Conservation (phyloP, 2,888 invertebrate species). For the Glaucopsyche alexis region DNA sequence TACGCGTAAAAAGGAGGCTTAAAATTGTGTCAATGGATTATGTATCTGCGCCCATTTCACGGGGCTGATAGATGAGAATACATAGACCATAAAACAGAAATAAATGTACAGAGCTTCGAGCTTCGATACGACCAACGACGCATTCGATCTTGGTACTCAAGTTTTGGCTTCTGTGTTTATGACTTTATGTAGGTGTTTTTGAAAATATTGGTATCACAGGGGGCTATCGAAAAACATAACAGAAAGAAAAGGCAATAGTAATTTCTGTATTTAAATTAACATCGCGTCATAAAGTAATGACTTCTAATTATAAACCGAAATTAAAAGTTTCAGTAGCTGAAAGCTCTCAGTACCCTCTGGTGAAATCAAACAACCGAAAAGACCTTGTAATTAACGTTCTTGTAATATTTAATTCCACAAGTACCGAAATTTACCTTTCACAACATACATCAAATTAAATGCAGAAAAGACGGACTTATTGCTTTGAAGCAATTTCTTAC, state of each 20-base stretch:
- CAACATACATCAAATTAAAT: neutral
- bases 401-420: neutral
- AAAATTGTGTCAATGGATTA: neutral
- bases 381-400: neutral
- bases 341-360: neutral
- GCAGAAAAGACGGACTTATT: constrained; percentile 6
- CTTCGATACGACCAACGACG: neutral
- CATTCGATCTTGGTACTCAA: neutral
- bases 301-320: neutral
- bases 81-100: neutral
- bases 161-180: neutral
- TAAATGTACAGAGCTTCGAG: neutral
- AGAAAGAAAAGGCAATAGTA: neutral
- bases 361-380: neutral
- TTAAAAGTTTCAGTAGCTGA: neutral
- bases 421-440: neutral
- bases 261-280: neutral
- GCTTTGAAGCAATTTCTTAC: constrained; percentile 12
- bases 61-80: neutral
- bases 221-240: neutral
- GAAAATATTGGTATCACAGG: no score
- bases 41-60: neutral
- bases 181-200: neutral
- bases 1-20: constrained; percentile 3
- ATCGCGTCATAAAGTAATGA: neutral